phyloP scores from a whole-genome alignment of 2,888 invertebrate species.

The Gonocerus acuteangulatus region DNA sequence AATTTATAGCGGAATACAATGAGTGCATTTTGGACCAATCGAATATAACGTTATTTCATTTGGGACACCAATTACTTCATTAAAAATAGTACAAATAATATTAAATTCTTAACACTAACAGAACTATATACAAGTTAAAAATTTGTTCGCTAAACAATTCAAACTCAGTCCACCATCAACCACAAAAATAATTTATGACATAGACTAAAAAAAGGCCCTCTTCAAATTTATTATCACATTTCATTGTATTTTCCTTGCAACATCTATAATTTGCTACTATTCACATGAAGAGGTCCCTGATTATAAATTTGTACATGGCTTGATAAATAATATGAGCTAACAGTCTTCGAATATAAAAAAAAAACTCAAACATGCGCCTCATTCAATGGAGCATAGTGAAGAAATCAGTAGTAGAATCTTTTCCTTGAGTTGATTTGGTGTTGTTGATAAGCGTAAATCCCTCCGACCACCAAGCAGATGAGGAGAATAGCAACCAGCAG shows the following conservation, averaged over 20 bases:
- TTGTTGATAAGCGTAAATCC: conserved; percentile 89
- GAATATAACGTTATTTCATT: too few relatives aligned
- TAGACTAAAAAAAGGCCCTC: background rate
- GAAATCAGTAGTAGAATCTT: conserved; percentile 59
- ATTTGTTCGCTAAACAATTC: background rate
- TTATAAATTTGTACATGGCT: background rate
- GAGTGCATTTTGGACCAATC: too few relatives aligned
- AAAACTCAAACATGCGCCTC: background rate
- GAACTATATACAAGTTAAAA: background rate
- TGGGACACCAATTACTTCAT: too few relatives aligned
- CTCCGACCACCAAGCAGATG: conserved; percentile 75
- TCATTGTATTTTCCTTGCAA: background rate
- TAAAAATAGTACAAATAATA: background rate
- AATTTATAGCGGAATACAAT: too few relatives aligned
- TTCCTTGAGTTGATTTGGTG: conserved; percentile 82
- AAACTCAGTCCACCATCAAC: background rate
- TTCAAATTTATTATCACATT: conserved; percentile 21
- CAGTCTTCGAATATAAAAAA: background rate
- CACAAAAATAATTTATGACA: background rate
- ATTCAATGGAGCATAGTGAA: background rate
- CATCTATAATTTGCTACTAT: background rate
- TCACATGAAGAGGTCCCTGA: background rate
- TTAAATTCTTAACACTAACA: background rate
- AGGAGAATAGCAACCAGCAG: conserved; percentile 74
- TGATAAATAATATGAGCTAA: background rate